Base-by-base conservation (phyloP, 2,797 vertebrate species). In the Pogonophryne albipinna region DNA sequence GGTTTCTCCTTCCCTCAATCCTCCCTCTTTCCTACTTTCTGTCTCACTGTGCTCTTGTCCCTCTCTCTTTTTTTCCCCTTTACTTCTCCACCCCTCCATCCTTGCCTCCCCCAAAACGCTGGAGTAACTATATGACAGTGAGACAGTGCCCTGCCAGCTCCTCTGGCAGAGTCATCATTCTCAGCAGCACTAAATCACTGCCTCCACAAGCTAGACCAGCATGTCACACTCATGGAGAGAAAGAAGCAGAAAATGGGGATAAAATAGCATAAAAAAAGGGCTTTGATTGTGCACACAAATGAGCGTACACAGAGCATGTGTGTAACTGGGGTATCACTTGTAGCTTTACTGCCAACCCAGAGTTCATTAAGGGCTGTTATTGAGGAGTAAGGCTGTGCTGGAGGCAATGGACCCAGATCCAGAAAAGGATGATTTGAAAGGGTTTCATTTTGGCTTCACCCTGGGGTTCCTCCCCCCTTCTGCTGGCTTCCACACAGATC, bases 101-200 rank as follows among this genome's bases (percentile, higher is more conserved):
- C 64, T 47, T 75, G 67, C 83, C 78, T 80, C 70, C 86, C 80
- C 83, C 67, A 38, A 38, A 27, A 66, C 16, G 71, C 73, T 87
- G 65, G 83, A 89, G 88, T 88, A 85, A 93, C 85, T 65, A 78
- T 93, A 93, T 94, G 93, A 93, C 94, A 93, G 89, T 88, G 86
- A 94, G 91, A 94, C 93, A 86, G 88, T 87, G 92, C 91, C 90
- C 89, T 93, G 93, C 92, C 93, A 94, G 90, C 89, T 85, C 87
- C 90, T 92, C 94, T 95, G 94, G 93, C 93, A 95, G 92, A 95
- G 89, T 95, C 94, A 94, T 95, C 93, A 93, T 91, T 94, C 93
- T 94, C 87, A 87, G 85, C 89, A 78, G 87, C 79, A 85, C 91
- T 96, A 95, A 95, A 94, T 95, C 93, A 94, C 94, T 93, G 94